A percentile compares a stretch with the other conserved stretches of the same genome.
phyloP scores from a whole-genome alignment of 2,888 invertebrate species.

The Lasioglossum vierecki region DNA sequence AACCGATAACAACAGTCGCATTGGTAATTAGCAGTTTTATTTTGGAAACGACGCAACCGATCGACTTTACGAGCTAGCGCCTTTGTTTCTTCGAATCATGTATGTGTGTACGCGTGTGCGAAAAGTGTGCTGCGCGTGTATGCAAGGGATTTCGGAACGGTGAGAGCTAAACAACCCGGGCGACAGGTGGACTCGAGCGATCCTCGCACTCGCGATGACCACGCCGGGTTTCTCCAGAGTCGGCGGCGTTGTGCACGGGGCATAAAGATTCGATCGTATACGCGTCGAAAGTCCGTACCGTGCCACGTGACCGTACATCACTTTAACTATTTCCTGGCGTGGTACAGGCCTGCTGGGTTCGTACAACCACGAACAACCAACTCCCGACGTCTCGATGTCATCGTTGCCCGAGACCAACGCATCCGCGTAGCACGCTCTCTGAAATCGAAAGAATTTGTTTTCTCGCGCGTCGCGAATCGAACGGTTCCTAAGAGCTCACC shows the following conservation, averaged over 20 bases:
- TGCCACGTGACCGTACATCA: slow-evolving; percentile 76
- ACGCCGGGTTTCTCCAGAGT: neutral
- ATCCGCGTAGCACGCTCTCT: neutral
- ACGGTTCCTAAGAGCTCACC: neutral
- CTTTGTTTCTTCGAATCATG: neutral
- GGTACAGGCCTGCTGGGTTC: slow-evolving; percentile 57
- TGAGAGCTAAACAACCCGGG: neutral
- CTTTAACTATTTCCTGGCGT: slow-evolving; percentile 72
- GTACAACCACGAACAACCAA: slow-evolving; percentile 49
- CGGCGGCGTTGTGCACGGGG: slow-evolving; percentile 45
- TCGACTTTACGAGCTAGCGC: neutral
- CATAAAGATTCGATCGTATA: slow-evolving; percentile 70
- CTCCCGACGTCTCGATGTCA: slow-evolving; percentile 37
- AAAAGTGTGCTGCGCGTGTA: neutral
- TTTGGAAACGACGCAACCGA: neutral
- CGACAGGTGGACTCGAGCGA: slow-evolving; percentile 47
- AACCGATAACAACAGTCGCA: neutral
- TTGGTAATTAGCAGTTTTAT: slow-evolving; percentile 20
- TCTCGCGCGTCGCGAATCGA: neutral
- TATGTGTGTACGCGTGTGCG: too few relatives aligned
- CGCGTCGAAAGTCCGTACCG: slow-evolving; percentile 68
- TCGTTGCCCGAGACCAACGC: slow-evolving; percentile 19
- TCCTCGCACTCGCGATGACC: neutral
- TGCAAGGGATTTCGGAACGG: neutral
- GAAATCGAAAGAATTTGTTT: slow-evolving; percentile 1